These are phyloP conservation scores for Acanthosepion lycidas DNA, from an alignment of 2,888 invertebrate genomes.

Conservation along the genomic window DNA sequence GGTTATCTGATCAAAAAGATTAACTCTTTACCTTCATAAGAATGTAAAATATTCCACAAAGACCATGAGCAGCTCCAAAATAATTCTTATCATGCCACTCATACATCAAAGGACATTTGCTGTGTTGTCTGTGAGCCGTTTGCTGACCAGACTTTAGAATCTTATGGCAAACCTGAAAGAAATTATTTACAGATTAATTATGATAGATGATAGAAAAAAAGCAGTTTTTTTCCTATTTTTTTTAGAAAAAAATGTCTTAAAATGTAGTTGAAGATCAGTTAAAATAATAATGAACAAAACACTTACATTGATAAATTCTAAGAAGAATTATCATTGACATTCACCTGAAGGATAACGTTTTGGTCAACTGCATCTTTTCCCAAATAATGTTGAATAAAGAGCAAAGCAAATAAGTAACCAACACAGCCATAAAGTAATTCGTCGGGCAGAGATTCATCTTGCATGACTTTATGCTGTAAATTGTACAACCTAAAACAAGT, in stretches of 20 bases:
- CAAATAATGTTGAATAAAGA: slow-evolving; percentile 83
- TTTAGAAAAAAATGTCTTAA: too few relatives aligned
- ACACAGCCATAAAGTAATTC: slow-evolving; percentile 89
- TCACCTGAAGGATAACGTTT: slow-evolving; percentile 68
- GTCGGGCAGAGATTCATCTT: slow-evolving; percentile 79
- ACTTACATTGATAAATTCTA: too few relatives aligned
- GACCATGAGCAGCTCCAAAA: slow-evolving; percentile 91
- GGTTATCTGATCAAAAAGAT: neutral
- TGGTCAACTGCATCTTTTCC: slow-evolving; percentile 78
- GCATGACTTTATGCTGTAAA: slow-evolving; percentile 78
- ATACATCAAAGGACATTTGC: slow-evolving; percentile 82
- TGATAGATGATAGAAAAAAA: neutral
- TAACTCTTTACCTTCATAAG: slow-evolving; percentile 82
- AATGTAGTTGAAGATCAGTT: too few relatives aligned
- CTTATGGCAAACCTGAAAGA: slow-evolving; percentile 79
- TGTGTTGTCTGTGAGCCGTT: slow-evolving; percentile 77
- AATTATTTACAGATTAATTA: neutral
- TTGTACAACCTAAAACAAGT: slow-evolving; percentile 78
- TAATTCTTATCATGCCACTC: slow-evolving; percentile 91
- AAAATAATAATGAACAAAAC: too few relatives aligned
- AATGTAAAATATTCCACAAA: slow-evolving; percentile 87
- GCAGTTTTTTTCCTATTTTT: too few relatives aligned
- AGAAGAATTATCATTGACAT: neutral
- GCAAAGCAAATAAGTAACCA: slow-evolving; percentile 86
- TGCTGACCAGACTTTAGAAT: slow-evolving; percentile 80